Conservation (phyloP, 2,113 vertebrate genomes). For the Dasyprocta punctata region DNA sequence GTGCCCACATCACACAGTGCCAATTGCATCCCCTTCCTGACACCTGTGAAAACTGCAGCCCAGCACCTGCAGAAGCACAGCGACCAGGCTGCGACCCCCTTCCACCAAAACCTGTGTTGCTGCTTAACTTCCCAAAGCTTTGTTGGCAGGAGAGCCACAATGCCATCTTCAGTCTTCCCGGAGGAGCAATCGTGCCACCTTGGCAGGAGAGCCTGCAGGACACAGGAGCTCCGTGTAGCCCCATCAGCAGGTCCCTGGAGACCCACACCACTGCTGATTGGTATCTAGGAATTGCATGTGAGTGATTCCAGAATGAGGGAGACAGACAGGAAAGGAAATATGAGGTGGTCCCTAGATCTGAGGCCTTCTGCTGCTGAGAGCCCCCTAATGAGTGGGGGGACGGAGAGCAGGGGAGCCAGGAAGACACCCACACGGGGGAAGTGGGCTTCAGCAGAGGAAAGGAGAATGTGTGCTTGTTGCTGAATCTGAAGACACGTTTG, state of each 20-base stretch:
- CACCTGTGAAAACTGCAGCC: background rate
- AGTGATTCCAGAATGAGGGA: background rate
- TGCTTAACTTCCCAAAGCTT: background rate
- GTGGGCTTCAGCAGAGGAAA: background rate
- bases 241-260: background rate
- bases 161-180: accelerated
- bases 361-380: background rate
- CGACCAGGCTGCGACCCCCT: background rate
- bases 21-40: background rate
- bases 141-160: accelerated
- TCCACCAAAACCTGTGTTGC: accelerated
- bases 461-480: background rate
- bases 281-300: background rate
- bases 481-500: background rate
- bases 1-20: background rate
- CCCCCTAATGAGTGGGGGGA: background rate
- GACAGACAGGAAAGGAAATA: background rate
- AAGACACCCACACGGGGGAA: accelerated
- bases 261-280: too few relatives aligned
- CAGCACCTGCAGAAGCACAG: accelerated
- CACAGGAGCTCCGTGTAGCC: accelerated
- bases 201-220: background rate
- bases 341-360: accelerated
- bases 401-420: background rate
- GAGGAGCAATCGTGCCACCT: accelerated